phyloP scores from a whole-genome alignment of 2,797 vertebrate species.

The Podarcis lilfordi region DNA sequence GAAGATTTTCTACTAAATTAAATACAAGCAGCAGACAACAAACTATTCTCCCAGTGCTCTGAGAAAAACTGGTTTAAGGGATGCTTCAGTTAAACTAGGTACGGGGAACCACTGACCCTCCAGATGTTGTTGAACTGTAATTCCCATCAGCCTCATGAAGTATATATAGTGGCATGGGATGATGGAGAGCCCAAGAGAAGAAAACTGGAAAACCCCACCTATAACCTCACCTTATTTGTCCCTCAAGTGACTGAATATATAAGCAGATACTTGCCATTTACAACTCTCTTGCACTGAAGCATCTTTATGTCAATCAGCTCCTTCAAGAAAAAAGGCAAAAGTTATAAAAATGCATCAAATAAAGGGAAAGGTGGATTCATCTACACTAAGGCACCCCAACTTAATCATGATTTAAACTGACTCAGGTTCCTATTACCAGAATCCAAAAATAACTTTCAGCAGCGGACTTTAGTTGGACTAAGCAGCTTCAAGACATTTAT shows the following conservation, averaged over 20 bases:
- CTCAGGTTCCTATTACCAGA: background rate
- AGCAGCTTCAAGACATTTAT: too few species aligned
- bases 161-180: too few species aligned
- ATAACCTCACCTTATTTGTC: conserved; percentile 1
- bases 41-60: background rate
- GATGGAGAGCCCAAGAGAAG: background rate
- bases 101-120: too few species aligned
- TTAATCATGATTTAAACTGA: background rate
- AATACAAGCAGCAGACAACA: background rate
- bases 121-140: too few species aligned
- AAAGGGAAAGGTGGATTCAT: background rate
- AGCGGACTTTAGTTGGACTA: background rate
- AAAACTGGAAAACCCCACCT: background rate
- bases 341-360: background rate
- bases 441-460: background rate
- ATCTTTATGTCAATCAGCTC: conserved; percentile 97
- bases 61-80: background rate
- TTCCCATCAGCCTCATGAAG: too few species aligned
- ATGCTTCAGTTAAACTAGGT: too few species aligned
- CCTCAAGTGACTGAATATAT: background rate
- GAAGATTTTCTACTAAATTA: background rate
- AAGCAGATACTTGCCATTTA: conserved; percentile 83
- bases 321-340: conserved; percentile 72
- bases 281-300: conserved; percentile 89
- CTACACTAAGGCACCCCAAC: background rate